A percentile compares a stretch with the other conserved stretches of the same genome.
Conservation (phyloP, 2,797 vertebrate genomes). For the Ceyx erithaca region DNA sequence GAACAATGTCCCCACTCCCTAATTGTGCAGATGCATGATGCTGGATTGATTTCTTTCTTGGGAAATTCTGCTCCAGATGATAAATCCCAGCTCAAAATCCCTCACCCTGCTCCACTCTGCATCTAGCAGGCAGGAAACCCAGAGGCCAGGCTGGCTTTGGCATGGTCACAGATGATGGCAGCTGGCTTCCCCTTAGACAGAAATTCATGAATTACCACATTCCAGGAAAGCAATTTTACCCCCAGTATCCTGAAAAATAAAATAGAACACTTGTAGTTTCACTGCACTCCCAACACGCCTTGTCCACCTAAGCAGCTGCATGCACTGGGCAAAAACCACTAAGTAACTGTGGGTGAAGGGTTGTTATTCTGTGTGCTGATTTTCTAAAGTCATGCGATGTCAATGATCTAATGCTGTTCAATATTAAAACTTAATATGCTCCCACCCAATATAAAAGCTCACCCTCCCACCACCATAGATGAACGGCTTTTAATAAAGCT, state of each 20-base stretch:
- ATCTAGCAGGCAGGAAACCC: not conserved
- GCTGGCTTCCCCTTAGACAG: not conserved
- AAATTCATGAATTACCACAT: conserved; percentile 51
- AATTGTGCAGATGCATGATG: not conserved
- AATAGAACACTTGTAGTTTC: not conserved
- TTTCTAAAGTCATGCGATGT: not conserved
- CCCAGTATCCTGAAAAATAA: not conserved
- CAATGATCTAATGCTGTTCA: not conserved
- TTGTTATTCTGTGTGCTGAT: not conserved
- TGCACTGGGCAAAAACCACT: not conserved
- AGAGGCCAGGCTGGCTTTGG: not conserved
- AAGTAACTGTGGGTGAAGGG: not conserved
- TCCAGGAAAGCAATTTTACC: conserved; percentile 26
- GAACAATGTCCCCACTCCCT: not conserved
- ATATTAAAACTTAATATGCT: not conserved
- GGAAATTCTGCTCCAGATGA: not conserved
- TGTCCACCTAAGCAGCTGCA: not conserved
- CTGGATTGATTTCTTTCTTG: not conserved
- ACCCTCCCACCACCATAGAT: not conserved
- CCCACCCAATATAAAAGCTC: not conserved
- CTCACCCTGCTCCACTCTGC: not conserved
- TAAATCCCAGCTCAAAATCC: not conserved
- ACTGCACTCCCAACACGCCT: not conserved
- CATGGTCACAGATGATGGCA: not conserved
- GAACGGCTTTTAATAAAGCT: not conserved